phyloP scores from a whole-genome alignment of 2,888 invertebrate genomes.

The Sicus ferrugineus region DNA sequence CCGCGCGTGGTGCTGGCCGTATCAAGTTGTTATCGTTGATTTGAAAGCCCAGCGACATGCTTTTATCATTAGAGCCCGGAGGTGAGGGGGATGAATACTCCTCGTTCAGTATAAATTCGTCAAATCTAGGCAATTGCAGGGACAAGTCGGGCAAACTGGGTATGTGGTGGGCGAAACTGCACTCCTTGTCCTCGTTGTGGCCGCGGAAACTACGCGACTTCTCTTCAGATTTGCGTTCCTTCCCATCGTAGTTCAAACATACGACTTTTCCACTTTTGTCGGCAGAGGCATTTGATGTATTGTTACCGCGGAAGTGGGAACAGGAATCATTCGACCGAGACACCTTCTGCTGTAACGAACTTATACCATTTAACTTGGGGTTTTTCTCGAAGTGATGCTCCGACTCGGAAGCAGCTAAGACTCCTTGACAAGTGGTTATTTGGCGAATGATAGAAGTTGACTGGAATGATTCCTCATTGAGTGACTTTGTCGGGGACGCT shows the following conservation, averaged over 20 bases:
- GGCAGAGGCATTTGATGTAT: constrained; percentile 41
- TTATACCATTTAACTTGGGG: constrained; percentile 67
- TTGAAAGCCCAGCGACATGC: constrained; percentile 58
- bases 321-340: constrained; percentile 63
- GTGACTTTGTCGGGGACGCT: constrained; percentile 42
- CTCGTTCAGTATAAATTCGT: constrained; percentile 41
- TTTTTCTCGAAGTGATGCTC: constrained; percentile 58
- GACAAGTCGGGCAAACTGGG: constrained; percentile 62
- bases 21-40: constrained; percentile 62
- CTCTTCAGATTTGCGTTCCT: constrained; percentile 69
- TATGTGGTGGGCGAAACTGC: constrained; percentile 48
- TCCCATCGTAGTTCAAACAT: constrained; percentile 48
- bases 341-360: constrained; percentile 68
- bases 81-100: constrained; percentile 38
- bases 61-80: constrained; percentile 44
- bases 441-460: constrained; percentile 58
- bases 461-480: constrained; percentile 56
- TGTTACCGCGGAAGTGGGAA: constrained; percentile 46
- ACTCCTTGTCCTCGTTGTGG: constrained; percentile 63
- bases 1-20: constrained; percentile 44
- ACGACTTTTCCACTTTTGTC: constrained; percentile 52
- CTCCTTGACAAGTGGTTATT: constrained; percentile 44
- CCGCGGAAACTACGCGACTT: constrained; percentile 78
- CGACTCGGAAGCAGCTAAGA: constrained; percentile 13
- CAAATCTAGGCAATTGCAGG: constrained; percentile 52